Evolutionary conservation across 2,113 vertebrate species (phyloP), one percentile per base, ranked within the genome.

Genomic region (Megaceryle maxima): DNA sequence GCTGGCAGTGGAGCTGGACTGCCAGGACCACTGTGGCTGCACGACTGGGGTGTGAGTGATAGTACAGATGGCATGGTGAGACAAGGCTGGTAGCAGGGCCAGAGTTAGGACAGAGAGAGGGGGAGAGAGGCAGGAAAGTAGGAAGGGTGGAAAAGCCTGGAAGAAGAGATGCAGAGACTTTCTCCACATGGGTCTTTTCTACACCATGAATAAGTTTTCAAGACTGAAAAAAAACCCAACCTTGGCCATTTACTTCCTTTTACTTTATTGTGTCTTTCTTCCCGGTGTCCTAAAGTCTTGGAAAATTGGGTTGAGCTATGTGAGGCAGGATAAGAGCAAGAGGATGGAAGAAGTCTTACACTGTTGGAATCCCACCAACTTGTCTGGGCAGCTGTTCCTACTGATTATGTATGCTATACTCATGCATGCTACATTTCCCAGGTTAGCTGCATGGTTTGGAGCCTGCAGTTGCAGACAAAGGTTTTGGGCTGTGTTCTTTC

Each of bases 371-470:
- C 91, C 33, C 94, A 94, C 83, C 95, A 96, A 79, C 41, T 91
- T 62, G 53, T 88, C 94, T 95, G 95, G 95, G 77, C 95, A 97
- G 94, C 83, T 96, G 96, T 95, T 96, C 62, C 74, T 74, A 28
- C 59, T 97, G 91, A 96, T 96, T 95, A 94, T 89, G 87, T 95
- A 94, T 93, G 70, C 88, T 82, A 21, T 43, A 66, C 37, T 93
- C 91, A 89, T 89, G 94, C 88, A 77, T 93, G 50, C 67, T 92
- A 50, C 51, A 83, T 94, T 96, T 97, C 96, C 96, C 87, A 82
- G 94, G 87, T 97, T 89, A 92, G 77, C 93, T 91, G 57, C 64
- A 50, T 69, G 87, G 39, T 92, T 81, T 92, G 92, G 83, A 96
- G 70, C 80, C 94, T 87, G 92, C 28, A 66, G 53, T 55, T 79